phyloP scores from a whole-genome alignment of 2,888 invertebrate genomes.

The Onthophagus sagittarius region DNA sequence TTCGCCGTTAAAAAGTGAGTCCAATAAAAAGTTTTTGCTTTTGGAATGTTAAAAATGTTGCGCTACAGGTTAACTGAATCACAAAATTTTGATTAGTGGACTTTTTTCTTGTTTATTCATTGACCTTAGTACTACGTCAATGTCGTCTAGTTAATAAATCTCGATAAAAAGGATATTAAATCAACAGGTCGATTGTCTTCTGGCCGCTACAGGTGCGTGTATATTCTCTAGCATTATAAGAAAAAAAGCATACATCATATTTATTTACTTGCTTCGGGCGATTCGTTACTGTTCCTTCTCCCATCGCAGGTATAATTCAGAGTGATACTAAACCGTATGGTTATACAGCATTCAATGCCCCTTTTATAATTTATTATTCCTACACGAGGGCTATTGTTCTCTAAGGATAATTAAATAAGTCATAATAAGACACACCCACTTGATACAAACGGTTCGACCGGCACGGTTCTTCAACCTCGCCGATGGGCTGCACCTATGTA shows the following conservation, averaged over 20 bases:
- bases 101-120: neutral
- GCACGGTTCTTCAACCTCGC: slow-evolving; percentile 6
- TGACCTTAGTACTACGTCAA: neutral
- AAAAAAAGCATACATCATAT: neutral
- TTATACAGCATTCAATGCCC: neutral
- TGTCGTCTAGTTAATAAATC: neutral
- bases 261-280: neutral
- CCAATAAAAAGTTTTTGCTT: neutral
- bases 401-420: slow-evolving; percentile 20
- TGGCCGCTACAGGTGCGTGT: neutral
- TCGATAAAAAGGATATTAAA: neutral
- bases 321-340: neutral
- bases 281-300: neutral
- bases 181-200: neutral
- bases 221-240: neutral
- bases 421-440: slow-evolving; percentile 17
- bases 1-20: neutral
- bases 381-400: slow-evolving; percentile 10
- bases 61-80: neutral
- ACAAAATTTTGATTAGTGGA: neutral
- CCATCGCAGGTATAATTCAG: slow-evolving; percentile 10
- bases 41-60: neutral
- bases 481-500: slow-evolving; percentile 4
- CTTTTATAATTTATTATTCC: neutral
- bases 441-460: neutral